Base-by-base conservation (phyloP, 2,888 invertebrate species). In the Spisula subtruncata region DNA sequence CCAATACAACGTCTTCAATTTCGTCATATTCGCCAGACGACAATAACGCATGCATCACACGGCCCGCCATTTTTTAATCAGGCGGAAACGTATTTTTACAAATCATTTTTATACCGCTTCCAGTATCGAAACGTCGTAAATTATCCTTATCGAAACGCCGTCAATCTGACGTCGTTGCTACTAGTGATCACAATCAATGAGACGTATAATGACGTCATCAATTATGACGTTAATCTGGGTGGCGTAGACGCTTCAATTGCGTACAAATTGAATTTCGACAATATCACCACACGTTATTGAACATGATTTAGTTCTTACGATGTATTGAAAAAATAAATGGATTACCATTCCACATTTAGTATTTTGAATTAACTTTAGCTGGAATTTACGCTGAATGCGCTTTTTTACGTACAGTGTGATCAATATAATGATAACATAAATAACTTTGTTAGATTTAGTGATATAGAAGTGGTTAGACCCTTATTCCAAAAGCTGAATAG, bases 1-100 rank as follows among this genome's bases (percentile, higher is more conserved):
- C 90, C 18, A 90, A 86, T 2, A 92, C 88, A n/a, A 90, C 88
- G 60, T 92, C 92, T 41, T 92, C 92, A 20, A 92, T 56, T 35
- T 89, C 90, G 8, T 90, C 89, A 89, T 92, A 90, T 46, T 92
- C 92, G 0, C 89, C 92, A 4, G 79, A 79, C 66, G 51, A n/a
- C 18, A 92, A 48, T 25, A 92, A 80, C 29, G 71, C 46, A 20
- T 92, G 90, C 48, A 92, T 66, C 5, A 89, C 83, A 25, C 81
- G 71, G 0, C 85, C 85, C 20, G 86, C 51, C 90, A 90, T 90
- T 20, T 32, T 66, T 66, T 66, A 66, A 25, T 25, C 60, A 10
- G 60, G 25, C 25, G 25, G 5, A 1, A 66, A 66, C 12, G n/a
- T 66, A 66, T 25, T n/a, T n/a, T n/a, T 25, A 4, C n/a, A 25